Conservation (phyloP, 2,888 invertebrate species). For the Dryadula phaetusa region DNA sequence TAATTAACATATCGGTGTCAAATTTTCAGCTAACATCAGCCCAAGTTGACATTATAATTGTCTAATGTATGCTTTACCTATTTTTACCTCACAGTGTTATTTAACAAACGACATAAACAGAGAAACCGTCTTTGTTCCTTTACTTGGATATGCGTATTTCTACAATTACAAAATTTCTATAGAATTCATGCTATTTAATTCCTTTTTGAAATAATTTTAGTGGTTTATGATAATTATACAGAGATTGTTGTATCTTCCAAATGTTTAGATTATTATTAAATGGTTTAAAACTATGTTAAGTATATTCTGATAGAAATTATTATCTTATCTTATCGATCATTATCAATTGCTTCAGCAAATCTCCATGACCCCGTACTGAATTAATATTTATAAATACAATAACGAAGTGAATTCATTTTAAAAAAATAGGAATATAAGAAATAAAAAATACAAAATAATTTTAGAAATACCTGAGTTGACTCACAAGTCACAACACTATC, state of each 20-base stretch:
- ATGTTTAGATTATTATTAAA: background rate
- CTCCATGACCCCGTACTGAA: conserved; percentile 33
- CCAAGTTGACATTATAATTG: conserved; percentile 26
- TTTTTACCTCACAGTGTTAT: conserved; percentile 40
- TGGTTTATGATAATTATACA: background rate
- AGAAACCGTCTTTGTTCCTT: background rate
- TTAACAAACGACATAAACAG: background rate
- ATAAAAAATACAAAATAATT: too few relatives aligned
- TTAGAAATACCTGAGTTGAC: background rate
- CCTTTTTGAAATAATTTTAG: background rate
- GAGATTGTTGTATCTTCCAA: background rate
- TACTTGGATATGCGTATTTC: background rate
- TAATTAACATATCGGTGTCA: conserved; percentile 33
- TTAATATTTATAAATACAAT: background rate
- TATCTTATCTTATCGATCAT: conserved; percentile 42
- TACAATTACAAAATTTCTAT: background rate
- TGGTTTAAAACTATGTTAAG: background rate
- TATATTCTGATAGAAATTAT: conserved; percentile 23
- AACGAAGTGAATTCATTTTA: background rate
- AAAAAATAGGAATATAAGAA: too few relatives aligned
- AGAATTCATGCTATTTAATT: background rate
- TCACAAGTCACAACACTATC: background rate
- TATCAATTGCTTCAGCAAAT: conserved; percentile 39
- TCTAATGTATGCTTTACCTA: conserved; percentile 26
- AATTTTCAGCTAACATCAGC: conserved; percentile 16